These are phyloP conservation scores for Ceryle rudis DNA, from an alignment of 2,797 vertebrate genomes.

Conservation along the genomic window DNA sequence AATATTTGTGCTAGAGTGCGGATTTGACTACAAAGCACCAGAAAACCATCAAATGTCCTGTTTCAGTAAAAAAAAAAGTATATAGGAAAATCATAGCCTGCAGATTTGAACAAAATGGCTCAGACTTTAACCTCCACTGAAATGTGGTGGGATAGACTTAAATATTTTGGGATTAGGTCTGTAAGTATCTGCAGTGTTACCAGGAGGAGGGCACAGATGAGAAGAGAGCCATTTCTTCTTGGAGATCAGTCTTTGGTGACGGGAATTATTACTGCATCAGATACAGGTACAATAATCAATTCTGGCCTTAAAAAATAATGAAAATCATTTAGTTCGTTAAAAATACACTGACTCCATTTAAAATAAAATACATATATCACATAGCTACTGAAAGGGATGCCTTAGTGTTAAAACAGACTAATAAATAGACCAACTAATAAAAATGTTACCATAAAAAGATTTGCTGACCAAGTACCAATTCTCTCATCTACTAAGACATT, in stretches of 20 bases:
- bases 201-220: not conserved
- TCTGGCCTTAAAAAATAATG: not conserved
- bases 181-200: not conserved
- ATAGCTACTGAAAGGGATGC: not conserved
- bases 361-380: not conserved
- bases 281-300: not conserved
- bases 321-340: not conserved
- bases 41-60: not conserved
- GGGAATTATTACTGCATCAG: not conserved
- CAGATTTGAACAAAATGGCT: not conserved
- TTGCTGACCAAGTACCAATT: constrained; percentile 40
- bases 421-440: not conserved
- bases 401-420: not conserved
- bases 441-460: not conserved
- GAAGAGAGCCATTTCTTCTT: not conserved
- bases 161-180: not conserved
- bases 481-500: not conserved
- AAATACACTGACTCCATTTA: not conserved
- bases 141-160: not conserved
- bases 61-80: not conserved
- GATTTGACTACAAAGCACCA: not conserved
- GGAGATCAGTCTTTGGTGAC: not conserved
- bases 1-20: not conserved
- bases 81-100: not conserved
- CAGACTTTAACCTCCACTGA: not conserved